phyloP scores from a whole-genome alignment of 1,140 invertebrate genomes.

The Euura saliciscinereae region DNA sequence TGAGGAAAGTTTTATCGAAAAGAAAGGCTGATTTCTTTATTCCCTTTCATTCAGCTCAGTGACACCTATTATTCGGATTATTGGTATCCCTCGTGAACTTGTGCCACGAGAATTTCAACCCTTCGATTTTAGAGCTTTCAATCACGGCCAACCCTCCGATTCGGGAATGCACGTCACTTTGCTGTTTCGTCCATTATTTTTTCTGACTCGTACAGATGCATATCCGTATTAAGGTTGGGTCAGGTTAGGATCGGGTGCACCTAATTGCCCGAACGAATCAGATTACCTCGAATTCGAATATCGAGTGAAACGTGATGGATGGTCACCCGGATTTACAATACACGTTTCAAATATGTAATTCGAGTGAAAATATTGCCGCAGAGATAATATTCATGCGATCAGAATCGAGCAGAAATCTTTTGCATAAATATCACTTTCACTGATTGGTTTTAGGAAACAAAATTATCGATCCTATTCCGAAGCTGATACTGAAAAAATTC shows the following conservation, averaged over 20 bases:
- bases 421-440: too few relatives aligned
- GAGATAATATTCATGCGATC: background rate
- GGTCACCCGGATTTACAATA: background rate
- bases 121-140: background rate
- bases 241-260: slow-evolving; percentile 1
- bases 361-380: background rate
- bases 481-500: too few relatives aligned
- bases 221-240: background rate
- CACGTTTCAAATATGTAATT: background rate
- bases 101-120: background rate
- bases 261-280: background rate
- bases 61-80: background rate
- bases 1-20: too few relatives aligned
- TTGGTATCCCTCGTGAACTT: background rate
- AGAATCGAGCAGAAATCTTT: too few relatives aligned
- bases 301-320: slow-evolving; percentile 7
- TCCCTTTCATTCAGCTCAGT: background rate
- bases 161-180: background rate
- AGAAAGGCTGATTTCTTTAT: background rate
- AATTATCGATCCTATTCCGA: too few relatives aligned
- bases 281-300: background rate
- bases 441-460: too few relatives aligned
- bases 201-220: background rate
- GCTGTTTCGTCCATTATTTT: background rate
- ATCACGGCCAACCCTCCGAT: background rate